Conservation (phyloP, 1,140 invertebrate genomes). For the Prorops nasuta region DNA sequence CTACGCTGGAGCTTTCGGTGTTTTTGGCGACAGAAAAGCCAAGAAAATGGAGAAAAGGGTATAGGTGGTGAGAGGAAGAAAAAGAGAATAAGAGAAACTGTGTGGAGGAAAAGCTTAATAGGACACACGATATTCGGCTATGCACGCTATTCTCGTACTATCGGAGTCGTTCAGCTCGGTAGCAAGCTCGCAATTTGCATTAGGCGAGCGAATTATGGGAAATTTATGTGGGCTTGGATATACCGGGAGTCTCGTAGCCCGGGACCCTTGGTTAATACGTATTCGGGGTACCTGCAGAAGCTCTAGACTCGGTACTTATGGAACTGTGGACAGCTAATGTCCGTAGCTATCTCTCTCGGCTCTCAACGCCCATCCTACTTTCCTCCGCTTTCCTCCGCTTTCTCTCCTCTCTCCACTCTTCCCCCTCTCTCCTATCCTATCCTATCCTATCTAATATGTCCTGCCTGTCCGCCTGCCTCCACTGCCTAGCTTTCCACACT, state of each 20-base stretch:
- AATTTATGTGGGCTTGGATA: slow-evolving; percentile 46
- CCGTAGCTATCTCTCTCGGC: slow-evolving; percentile 42
- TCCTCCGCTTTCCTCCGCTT: too few species aligned
- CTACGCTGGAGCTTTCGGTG: too few species aligned
- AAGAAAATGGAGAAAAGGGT: too few species aligned
- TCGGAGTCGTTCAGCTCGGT: slow-evolving; percentile 19
- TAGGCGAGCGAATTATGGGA: slow-evolving; percentile 45
- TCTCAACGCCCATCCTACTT: too few species aligned
- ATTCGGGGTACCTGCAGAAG: slow-evolving; percentile 35
- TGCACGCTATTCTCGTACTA: slow-evolving; percentile 24
- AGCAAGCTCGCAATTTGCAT: slow-evolving; percentile 40
- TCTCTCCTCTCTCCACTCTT: too few species aligned
- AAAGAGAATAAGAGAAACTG: neutral
- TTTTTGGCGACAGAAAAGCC: too few species aligned
- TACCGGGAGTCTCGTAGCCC: slow-evolving; percentile 15
- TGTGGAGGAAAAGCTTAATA: slow-evolving; percentile 19
- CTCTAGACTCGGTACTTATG: slow-evolving; percentile 33
- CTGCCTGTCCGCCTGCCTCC: slow-evolving; percentile 21
- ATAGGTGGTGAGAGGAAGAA: neutral
- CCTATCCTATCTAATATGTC: too few species aligned
- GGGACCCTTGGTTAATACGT: slow-evolving; percentile 28
- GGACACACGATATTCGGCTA: slow-evolving; percentile 28
- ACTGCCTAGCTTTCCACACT: slow-evolving; percentile 15
- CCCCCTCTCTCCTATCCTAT: too few species aligned
- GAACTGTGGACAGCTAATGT: slow-evolving; percentile 41